Evolutionary conservation across 2,888 invertebrate species (phyloP).

Genomic region (Dasypogon diadema): DNA sequence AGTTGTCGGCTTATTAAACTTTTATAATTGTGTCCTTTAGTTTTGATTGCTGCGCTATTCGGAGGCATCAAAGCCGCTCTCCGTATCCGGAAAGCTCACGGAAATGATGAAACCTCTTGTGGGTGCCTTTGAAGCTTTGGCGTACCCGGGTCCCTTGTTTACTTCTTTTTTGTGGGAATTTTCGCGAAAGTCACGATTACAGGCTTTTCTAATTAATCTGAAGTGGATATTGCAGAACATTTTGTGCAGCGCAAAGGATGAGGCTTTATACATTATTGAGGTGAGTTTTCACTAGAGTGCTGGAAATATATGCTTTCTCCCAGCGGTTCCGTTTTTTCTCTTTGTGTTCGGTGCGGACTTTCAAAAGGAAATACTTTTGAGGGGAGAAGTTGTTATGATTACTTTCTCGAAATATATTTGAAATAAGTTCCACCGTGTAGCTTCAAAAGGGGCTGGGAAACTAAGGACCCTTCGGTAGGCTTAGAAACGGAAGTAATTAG

Average conservation of each 20-base stretch:
- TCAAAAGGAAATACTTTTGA: neutral
- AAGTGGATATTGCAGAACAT: conserved; percentile 36
- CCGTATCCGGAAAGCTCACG: conserved; percentile 11
- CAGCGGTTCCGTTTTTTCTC: conserved; percentile 17
- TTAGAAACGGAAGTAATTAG: no score
- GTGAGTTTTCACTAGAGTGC: conserved; percentile 42
- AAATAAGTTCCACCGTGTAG: no score
- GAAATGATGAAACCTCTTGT: conserved; percentile 27
- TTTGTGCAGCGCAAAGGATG: conserved; percentile 38
- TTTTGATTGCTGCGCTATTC: conserved; percentile 44
- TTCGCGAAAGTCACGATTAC: conserved; percentile 47
- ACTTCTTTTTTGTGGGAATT: conserved; percentile 2
- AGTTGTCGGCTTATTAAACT: conserved; percentile 50
- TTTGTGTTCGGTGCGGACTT: conserved; percentile 10
- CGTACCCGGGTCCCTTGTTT: neutral
- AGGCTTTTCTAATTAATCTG: conserved; percentile 50
- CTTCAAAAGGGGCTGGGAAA: no score
- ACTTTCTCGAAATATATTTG: neutral
- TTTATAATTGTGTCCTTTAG: conserved; percentile 50
- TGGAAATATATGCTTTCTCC: conserved; percentile 17
- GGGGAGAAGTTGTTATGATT: conserved; percentile 1
- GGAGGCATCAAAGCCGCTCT: neutral
- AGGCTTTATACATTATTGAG: conserved; percentile 28
- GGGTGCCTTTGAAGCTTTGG: conserved; percentile 30
- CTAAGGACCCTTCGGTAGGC: no score